These are phyloP conservation scores for Drosophila oshimai DNA, from an alignment of 1,140 invertebrate species.

Conservation along the genomic window DNA sequence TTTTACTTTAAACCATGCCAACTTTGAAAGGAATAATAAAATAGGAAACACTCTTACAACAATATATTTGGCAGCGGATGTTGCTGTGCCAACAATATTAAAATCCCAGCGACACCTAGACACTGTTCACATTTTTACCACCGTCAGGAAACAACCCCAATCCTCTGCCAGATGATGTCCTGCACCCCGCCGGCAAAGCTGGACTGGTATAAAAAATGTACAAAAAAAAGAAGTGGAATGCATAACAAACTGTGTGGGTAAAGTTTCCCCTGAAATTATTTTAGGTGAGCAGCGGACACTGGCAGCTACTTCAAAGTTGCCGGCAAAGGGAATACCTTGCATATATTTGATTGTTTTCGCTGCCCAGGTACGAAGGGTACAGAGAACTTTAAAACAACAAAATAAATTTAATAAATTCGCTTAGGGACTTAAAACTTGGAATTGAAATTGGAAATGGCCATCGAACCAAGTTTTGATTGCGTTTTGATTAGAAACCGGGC, in stretches of 20 bases:
- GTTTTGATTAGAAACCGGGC: constrained; percentile 51
- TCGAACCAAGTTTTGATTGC: constrained; percentile 49
- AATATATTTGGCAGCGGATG: not conserved
- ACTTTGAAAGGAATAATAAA: not conserved
- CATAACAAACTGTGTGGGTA: constrained; percentile 64
- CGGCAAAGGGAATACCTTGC: constrained; percentile 49
- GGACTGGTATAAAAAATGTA: not conserved
- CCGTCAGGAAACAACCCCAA: constrained; percentile 13
- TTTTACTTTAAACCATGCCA: not conserved
- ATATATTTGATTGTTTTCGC: constrained; percentile 49
- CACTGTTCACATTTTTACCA: not conserved
- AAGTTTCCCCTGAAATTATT: constrained; percentile 63
- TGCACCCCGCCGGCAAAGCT: not conserved
- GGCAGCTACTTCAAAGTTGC: constrained; percentile 59
- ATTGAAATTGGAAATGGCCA: constrained; percentile 63
- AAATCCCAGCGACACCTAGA: constrained; percentile 35
- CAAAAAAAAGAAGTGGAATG: constrained; percentile 14
- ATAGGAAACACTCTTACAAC: not conserved
- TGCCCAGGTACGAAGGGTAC: not conserved
- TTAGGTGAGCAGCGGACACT: constrained; percentile 55
- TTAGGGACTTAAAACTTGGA: constrained; percentile 62
- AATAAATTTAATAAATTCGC: constrained; percentile 58
- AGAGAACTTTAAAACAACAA: constrained; percentile 20
- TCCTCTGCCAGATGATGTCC: constrained; percentile 30
- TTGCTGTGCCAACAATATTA: constrained; percentile 33